phyloP scores from a whole-genome alignment of 2,888 invertebrate genomes.

The Nowickia ferox region DNA sequence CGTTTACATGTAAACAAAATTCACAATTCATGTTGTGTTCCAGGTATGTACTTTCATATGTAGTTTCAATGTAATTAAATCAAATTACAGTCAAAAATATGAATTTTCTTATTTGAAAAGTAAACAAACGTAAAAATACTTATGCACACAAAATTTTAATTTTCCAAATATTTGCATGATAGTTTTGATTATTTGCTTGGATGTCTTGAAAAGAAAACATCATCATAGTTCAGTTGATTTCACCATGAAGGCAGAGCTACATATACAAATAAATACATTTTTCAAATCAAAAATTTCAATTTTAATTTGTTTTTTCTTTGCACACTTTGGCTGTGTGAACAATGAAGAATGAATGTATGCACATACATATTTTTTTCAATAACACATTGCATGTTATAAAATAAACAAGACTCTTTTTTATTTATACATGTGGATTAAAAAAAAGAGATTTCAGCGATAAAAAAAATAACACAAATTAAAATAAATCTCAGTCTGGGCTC shows the following conservation, averaged over 20 bases:
- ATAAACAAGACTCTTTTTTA: constrained; percentile 46
- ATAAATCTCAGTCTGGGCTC: neutral
- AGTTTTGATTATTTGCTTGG: constrained; percentile 28
- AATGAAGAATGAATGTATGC: constrained; percentile 43
- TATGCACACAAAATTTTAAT: neutral
- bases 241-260: constrained; percentile 19
- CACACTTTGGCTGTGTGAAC: constrained; percentile 18
- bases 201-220: constrained; percentile 34
- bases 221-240: constrained; percentile 53
- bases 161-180: constrained; percentile 63
- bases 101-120: constrained; percentile 25
- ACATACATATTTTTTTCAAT: constrained; percentile 43
- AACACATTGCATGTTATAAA: constrained; percentile 65
- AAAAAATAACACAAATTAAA: neutral
- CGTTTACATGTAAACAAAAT: no score
- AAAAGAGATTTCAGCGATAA: neutral
- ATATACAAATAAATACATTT: neutral
- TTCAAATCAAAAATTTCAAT: constrained; percentile 1
- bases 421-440: constrained; percentile 37
- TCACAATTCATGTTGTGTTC: constrained; percentile 30
- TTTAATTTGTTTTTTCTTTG: constrained; percentile 9
- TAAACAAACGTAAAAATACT: constrained; percentile 11
- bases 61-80: constrained; percentile 39
- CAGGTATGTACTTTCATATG: neutral
- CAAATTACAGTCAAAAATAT: constrained; percentile 44